Conservation (phyloP, 2,888 invertebrate genomes). For the Phyllotreta cruciferae region DNA sequence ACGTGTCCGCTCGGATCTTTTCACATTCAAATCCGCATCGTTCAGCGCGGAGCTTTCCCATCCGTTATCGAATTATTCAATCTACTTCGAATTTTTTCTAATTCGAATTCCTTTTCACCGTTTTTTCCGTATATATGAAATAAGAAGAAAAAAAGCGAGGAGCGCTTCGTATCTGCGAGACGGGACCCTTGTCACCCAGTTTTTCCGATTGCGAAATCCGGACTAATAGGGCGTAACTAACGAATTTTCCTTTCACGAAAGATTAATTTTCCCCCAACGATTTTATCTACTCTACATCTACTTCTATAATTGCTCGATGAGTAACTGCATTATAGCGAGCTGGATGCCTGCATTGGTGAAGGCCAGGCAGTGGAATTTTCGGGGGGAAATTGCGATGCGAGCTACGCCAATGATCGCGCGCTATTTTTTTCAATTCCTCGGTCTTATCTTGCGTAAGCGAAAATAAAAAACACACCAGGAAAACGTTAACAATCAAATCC, state of each 20-base stretch:
- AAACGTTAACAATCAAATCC: conserved; percentile 22
- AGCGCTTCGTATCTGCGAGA: not conserved
- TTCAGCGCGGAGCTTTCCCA: not conserved
- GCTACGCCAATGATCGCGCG: not conserved
- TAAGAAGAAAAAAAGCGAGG: not conserved
- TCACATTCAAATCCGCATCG: not conserved
- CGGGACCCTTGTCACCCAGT: conserved; percentile 6
- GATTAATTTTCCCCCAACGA: no score
- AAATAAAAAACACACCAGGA: conserved; percentile 5
- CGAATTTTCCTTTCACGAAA: not conserved
- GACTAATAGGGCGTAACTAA: no score
- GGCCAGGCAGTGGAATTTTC: no score
- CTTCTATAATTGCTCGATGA: no score
- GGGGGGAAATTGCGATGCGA: not conserved
- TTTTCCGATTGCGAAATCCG: conserved; percentile 1
- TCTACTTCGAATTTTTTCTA: not conserved
- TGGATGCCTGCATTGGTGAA: no score
- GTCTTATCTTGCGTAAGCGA: conserved; percentile 17
- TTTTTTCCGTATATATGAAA: not conserved
- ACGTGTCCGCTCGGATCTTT: not conserved
- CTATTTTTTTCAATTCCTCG: not conserved
- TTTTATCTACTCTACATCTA: no score
- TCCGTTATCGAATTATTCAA: conserved; percentile 10
- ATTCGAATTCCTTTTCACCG: not conserved
- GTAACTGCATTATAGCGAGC: no score